A percentile compares a stretch with the other conserved stretches of the same genome.
phyloP scores from a whole-genome alignment of 1,140 invertebrate genomes.

The Galleria mellonella region DNA sequence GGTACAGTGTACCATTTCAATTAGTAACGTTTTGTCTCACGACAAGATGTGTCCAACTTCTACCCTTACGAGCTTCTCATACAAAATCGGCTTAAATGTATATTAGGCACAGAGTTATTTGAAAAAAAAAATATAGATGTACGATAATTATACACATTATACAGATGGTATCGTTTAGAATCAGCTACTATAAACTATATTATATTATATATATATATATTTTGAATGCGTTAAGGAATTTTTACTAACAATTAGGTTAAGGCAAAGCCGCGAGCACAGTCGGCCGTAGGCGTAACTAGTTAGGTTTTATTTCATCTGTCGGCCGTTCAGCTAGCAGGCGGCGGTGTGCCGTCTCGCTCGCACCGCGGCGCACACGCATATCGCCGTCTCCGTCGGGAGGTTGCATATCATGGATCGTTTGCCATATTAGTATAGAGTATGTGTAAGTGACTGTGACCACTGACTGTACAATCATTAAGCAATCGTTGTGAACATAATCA shows the following conservation, averaged over 20 bases:
- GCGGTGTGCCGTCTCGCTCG: slow-evolving; percentile 22
- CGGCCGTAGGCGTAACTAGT: slow-evolving; percentile 10
- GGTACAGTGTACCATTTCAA: slow-evolving; percentile 31
- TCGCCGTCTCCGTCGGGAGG: slow-evolving; percentile 25
- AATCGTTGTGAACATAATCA: slow-evolving; percentile 55
- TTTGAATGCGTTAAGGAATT: slow-evolving; percentile 71
- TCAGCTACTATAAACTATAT: slow-evolving; percentile 53
- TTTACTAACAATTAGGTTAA: slow-evolving; percentile 70
- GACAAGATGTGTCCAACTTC: slow-evolving; percentile 48
- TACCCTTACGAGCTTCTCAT: slow-evolving; percentile 62
- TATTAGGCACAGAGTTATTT: slow-evolving; percentile 70
- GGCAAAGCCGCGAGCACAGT: not conserved
- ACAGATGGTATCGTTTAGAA: slow-evolving; percentile 50
- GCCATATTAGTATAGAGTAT: slow-evolving; percentile 62
- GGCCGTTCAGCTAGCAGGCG: not conserved
- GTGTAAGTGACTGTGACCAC: slow-evolving; percentile 5
- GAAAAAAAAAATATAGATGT: slow-evolving; percentile 56
- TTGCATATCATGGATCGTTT: slow-evolving; percentile 63
- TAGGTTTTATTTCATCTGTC: slow-evolving; percentile 14
- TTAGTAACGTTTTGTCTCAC: slow-evolving; percentile 22
- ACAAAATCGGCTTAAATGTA: slow-evolving; percentile 67
- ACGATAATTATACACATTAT: slow-evolving; percentile 64
- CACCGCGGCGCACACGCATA: slow-evolving; percentile 13
- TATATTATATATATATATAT: slow-evolving; percentile 68
- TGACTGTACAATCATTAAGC: slow-evolving; percentile 33